These are phyloP conservation scores for Oncorhynchus nerka DNA, from an alignment of 2,113 vertebrate genomes.

Conservation along the genomic window DNA sequence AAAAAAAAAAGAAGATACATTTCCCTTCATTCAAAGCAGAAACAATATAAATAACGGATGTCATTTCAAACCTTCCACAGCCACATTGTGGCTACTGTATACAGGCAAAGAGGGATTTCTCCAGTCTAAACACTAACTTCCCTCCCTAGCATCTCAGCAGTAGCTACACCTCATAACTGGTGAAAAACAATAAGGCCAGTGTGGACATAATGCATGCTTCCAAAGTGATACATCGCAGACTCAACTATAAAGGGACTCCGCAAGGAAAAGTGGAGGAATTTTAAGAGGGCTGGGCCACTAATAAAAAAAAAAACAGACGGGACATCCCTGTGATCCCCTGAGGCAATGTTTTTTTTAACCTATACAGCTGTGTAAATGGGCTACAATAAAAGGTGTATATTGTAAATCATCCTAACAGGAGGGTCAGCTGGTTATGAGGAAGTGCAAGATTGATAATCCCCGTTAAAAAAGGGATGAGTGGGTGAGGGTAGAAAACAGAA, in stretches of 20 bases:
- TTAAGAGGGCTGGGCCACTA: constrained; percentile 59
- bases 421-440: neutral
- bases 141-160: neutral
- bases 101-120: constrained; percentile 3
- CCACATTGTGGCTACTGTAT: neutral
- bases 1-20: neutral
- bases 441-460: neutral
- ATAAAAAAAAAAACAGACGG: constrained; percentile 62
- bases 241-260: constrained; percentile 34
- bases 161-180: neutral
- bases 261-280: constrained; percentile 40
- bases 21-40: neutral
- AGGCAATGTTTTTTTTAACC: constrained; percentile 39
- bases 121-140: constrained; percentile 31
- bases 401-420: constrained; percentile 44
- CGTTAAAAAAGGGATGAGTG: neutral
- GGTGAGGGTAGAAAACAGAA: neutral
- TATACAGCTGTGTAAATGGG: constrained; percentile 53
- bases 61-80: neutral
- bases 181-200: neutral
- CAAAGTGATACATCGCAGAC: constrained; percentile 4
- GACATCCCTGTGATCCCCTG: constrained; percentile 45
- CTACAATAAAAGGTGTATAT: constrained; percentile 56
- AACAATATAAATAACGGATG: neutral
- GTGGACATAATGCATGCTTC: neutral